Conservation (phyloP, 2,113 vertebrate genomes). For the Cyphomyrus plagiostoma region DNA sequence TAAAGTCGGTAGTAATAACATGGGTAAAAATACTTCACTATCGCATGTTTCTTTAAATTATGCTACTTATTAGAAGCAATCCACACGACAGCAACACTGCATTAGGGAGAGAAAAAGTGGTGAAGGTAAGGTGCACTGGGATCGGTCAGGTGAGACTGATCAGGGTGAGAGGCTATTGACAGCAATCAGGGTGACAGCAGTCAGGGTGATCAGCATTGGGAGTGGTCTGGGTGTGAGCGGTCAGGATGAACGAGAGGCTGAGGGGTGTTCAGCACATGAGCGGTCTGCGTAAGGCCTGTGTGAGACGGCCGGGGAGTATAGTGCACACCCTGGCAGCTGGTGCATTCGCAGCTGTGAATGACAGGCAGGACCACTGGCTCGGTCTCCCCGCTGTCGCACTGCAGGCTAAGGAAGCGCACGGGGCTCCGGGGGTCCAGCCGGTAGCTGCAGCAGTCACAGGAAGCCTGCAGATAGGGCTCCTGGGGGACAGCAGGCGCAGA, state of each 20-base stretch:
- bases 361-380: constrained; percentile 74
- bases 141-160: not conserved
- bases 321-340: constrained; percentile 73
- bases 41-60: not conserved
- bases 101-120: not conserved
- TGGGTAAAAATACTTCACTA: not conserved
- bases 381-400: constrained; percentile 55
- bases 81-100: not conserved
- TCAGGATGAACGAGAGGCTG: not conserved
- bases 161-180: not conserved
- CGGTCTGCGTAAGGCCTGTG: not conserved
- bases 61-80: not conserved
- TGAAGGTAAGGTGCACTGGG: not conserved
- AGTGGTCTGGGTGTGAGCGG: not conserved
- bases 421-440: constrained; percentile 69
- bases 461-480: constrained; percentile 79
- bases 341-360: constrained; percentile 82
- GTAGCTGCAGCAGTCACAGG: constrained; percentile 83
- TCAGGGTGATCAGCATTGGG: not conserved
- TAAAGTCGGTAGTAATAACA: not conserved
- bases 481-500: constrained; percentile 29
- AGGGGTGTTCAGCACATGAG: not conserved
- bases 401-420: constrained; percentile 70
- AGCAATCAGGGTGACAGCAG: not conserved
- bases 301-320: not conserved